These are phyloP conservation scores for Rhabdomys pumilio DNA, from an alignment of 2,797 vertebrate genomes.

Conservation along the genomic window DNA sequence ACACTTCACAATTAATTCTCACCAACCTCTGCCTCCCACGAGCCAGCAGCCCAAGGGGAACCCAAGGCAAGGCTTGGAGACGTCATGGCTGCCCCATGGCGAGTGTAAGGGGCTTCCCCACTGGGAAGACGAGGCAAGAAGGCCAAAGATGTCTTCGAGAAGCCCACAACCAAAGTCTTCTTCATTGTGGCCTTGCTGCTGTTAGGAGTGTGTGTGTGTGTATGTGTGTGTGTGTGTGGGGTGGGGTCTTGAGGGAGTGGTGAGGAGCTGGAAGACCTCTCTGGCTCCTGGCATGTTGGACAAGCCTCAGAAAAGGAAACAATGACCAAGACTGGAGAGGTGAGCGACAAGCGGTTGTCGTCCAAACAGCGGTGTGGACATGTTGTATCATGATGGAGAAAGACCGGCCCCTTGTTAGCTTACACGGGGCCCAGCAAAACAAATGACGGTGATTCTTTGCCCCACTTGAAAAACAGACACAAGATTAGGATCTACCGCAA, in stretches of 20 bases:
- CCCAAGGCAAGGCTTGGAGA: slow-evolving; percentile 70
- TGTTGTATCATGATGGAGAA: background rate
- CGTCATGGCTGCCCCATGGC: slow-evolving; percentile 57
- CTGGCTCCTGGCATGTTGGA: slow-evolving; percentile 5
- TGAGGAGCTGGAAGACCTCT: background rate
- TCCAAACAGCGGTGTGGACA: background rate
- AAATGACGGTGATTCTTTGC: background rate
- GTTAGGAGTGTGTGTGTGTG: background rate
- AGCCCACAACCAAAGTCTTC: background rate
- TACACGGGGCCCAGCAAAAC: background rate
- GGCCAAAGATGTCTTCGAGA: slow-evolving; percentile 55
- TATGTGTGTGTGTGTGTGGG: background rate
- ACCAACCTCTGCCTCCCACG: slow-evolving; percentile 82
- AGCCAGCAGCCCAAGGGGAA: slow-evolving; percentile 81
- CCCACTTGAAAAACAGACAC: background rate
- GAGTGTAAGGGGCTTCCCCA: slow-evolving; percentile 70
- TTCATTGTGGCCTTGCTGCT: background rate
- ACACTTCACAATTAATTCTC: slow-evolving; percentile 87
- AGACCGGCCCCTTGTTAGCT: background rate
- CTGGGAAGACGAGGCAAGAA: slow-evolving; percentile 16
- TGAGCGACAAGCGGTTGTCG: background rate
- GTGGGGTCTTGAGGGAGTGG: rapidly evolving
- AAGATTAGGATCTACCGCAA: background rate
- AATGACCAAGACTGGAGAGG: background rate
- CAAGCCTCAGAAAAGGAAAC: background rate